Percentiles rank a stretch among this genome's conserved stretches.
Evolutionary conservation across 2,113 vertebrate genomes (phyloP).

Genomic region (Corythoichthys haematopterus): DNA sequence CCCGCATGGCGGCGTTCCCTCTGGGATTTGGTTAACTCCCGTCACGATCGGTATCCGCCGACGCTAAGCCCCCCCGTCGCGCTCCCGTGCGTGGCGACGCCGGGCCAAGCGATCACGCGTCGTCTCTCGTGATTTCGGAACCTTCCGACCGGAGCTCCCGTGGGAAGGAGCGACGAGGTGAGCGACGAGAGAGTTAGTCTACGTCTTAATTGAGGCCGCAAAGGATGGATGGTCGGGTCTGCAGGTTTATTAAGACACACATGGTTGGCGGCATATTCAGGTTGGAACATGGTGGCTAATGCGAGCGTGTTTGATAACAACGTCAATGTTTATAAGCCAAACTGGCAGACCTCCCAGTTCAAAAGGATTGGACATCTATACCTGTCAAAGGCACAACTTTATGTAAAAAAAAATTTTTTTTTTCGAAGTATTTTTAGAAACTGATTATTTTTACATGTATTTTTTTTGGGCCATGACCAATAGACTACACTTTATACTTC

Average conservation of each 20-base stretch:
- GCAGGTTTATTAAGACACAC: background rate
- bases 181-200: conserved; percentile 1
- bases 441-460: no score
- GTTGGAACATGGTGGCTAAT: background rate
- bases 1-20: conserved; percentile 13
- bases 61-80: conserved; percentile 14
- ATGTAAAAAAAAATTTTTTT: no score
- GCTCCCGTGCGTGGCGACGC: conserved; percentile 12
- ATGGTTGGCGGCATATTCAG: background rate
- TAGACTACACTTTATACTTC: no score
- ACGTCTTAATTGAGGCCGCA: background rate
- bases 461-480: no score
- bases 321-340: background rate
- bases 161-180: conserved; percentile 37
- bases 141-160: conserved; percentile 13
- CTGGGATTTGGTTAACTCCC: conserved; percentile 29
- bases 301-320: background rate
- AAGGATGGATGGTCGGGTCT: background rate
- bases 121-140: conserved; percentile 51
- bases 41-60: conserved; percentile 3
- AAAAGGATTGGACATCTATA: no score
- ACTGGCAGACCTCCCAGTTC: no score
- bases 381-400: no score
- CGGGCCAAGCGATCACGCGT: conserved; percentile 25
- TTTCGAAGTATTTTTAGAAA: no score